Evolutionary conservation across 2,888 invertebrate genomes (phyloP), one percentile per base, ranked within the genome.

Genomic region (Schrankia costaestrigalis): DNA sequence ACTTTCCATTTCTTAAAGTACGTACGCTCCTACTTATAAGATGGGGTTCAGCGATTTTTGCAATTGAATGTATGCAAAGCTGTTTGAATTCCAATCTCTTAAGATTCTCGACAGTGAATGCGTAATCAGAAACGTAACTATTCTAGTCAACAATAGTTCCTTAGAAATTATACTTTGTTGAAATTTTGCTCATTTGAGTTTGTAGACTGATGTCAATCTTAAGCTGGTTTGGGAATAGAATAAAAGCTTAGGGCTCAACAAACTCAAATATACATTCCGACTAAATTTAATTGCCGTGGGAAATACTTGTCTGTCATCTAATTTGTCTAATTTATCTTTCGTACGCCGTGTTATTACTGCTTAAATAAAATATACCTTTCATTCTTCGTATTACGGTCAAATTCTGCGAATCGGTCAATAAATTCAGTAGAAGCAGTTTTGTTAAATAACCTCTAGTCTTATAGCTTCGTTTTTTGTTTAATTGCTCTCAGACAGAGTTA

Each of bases 1-100:
- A 40, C 40, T 42, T 47, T 50, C 39, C 45, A 51, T 62, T 53
- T 46, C 38, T 35, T 35, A 40, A 39, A 38, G 33, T 44, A 35
- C 47, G 43, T 46, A 54, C 35, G 45, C 21, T n/a, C n/a, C n/a
- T 32, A 46, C 44, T 48, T 52, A 53, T 53, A 47, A 56, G 42
- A 42, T 31, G 31, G 44, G 37, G 37, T 35, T 48, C 38, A 51
- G 50, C 41, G 53, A 44, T 52, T 56, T 57, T 48, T 46, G 43
- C 60, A 49, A 60, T 54, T 55, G 63, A 46, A 59, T 55, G 43
- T 45, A 47, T 41, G 51, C 44, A 53, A 56, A 56, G 53, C 52
- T 57, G 58, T 58, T 67, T 66, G 60, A 66, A 63, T 66, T 63
- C 58, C 59, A 66, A 66, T 66, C 50, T 56, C 43, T 46, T 48